A percentile compares a stretch with the other conserved stretches of the same genome.
phyloP scores from a whole-genome alignment of 92 coral and sea anemone species.

The Parazoanthus swiftii region DNA sequence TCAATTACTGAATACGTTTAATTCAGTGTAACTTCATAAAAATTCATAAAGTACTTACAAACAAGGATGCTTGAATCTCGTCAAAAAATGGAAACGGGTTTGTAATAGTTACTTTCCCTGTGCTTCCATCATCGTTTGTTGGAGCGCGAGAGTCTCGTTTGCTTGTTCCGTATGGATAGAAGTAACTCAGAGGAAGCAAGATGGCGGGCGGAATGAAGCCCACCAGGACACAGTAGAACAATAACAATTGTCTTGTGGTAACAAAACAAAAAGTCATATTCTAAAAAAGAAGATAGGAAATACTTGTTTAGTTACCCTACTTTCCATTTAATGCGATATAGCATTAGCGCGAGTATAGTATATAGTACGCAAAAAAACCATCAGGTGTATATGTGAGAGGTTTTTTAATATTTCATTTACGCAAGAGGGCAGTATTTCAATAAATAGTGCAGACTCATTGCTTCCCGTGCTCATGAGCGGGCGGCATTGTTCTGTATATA shows the following conservation, averaged over 20 bases:
- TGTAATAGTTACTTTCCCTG: slow-evolving; percentile 4
- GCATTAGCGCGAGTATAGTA: too few species aligned
- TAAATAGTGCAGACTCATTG: too few species aligned
- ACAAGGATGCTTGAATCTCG: slow-evolving; percentile 1
- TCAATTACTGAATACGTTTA: too few species aligned
- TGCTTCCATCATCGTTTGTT: slow-evolving; percentile 26
- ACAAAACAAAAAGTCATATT: not conserved
- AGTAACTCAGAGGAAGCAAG: not conserved
- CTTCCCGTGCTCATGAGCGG: too few species aligned
- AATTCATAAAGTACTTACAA: not conserved
- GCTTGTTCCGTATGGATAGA: slow-evolving; percentile 13
- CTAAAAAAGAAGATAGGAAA: not conserved
- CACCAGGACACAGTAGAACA: not conserved
- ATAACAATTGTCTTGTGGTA: not conserved
- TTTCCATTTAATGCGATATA: too few species aligned
- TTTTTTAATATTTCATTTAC: too few species aligned
- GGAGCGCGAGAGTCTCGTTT: not conserved
- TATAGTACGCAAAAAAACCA: too few species aligned
- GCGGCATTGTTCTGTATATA: too few species aligned
- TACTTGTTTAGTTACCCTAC: not conserved
- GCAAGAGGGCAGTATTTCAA: too few species aligned
- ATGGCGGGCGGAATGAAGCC: not conserved
- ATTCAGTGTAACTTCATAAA: not conserved
- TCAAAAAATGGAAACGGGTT: slow-evolving; percentile 12
- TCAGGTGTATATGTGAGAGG: too few species aligned